A percentile compares a stretch with the other conserved stretches of the same genome.
Conservation (phyloP, 92 coral and sea anemone genomes). For the Diadumene lineata region DNA sequence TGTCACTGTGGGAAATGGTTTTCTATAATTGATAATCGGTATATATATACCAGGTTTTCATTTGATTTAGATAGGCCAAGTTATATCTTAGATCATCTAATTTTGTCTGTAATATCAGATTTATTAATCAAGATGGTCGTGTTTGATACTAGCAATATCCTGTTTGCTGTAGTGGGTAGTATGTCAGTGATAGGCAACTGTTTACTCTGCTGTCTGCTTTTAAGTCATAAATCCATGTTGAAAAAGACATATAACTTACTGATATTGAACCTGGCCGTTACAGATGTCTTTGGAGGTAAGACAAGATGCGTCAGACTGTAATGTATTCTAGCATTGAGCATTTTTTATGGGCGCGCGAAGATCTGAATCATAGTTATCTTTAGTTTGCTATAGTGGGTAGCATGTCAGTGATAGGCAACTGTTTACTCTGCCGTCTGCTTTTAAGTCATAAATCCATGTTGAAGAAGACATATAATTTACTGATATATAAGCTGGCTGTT, state of each 20-base stretch:
- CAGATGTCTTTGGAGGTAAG: constrained; percentile 67
- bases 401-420: not conserved
- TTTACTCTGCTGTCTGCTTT: constrained; percentile 27
- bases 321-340: too few species aligned
- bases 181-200: not conserved
- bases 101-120: too few species aligned
- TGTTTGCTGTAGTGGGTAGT: not conserved
- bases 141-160: too few species aligned
- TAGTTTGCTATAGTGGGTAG: not conserved
- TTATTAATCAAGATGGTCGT: too few species aligned
- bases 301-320: too few species aligned
- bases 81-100: too few species aligned
- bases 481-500: constrained; percentile 54
- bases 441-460: constrained; percentile 40
- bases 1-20: too few species aligned
- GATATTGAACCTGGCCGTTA: constrained; percentile 54
- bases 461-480: constrained; percentile 57
- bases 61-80: too few species aligned
- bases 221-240: constrained; percentile 39
- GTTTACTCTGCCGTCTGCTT: constrained; percentile 33
- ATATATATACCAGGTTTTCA: too few species aligned
- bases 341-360: too few species aligned
- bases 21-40: too few species aligned
- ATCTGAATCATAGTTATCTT: too few species aligned
- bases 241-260: constrained; percentile 64